These are phyloP conservation scores for Dromas ardeola DNA, from an alignment of 2,113 vertebrate species.

Conservation along the genomic window DNA sequence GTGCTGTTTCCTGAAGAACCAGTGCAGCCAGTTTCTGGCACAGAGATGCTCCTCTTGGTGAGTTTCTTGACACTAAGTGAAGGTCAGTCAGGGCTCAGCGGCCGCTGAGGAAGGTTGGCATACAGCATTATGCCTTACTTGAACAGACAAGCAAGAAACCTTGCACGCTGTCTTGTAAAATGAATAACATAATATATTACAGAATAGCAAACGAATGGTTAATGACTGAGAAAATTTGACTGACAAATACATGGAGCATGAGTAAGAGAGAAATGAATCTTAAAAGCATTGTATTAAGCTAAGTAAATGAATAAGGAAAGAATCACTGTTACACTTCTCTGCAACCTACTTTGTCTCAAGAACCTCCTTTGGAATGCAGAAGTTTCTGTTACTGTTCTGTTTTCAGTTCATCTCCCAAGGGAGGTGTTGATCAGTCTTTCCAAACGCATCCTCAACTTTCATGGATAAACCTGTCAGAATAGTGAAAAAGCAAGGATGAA, in stretches of 20 bases:
- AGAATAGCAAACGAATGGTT: constrained; percentile 26
- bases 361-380: not conserved
- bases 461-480: not conserved
- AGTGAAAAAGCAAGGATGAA: not conserved
- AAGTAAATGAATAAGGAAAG: not conserved
- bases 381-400: not conserved
- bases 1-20: not conserved
- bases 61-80: not conserved
- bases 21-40: not conserved
- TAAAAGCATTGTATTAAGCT: not conserved
- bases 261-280: constrained; percentile 10
- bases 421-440: not conserved
- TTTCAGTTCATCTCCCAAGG: not conserved
- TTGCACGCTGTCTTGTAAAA: not conserved
- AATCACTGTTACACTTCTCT: not conserved
- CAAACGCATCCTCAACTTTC: rapidly evolving
- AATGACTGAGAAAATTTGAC: constrained; percentile 41
- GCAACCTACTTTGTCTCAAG: not conserved
- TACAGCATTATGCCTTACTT: not conserved
- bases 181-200: not conserved
- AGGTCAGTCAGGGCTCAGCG: not conserved
- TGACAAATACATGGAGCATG: constrained; percentile 6
- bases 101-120: not conserved
- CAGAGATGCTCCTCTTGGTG: not conserved
- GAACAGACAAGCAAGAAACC: constrained; percentile 1